Evolutionary conservation across 2,113 vertebrate species (phyloP), one percentile per base, ranked within the genome.

Genomic region (Hemiprocne comata): DNA sequence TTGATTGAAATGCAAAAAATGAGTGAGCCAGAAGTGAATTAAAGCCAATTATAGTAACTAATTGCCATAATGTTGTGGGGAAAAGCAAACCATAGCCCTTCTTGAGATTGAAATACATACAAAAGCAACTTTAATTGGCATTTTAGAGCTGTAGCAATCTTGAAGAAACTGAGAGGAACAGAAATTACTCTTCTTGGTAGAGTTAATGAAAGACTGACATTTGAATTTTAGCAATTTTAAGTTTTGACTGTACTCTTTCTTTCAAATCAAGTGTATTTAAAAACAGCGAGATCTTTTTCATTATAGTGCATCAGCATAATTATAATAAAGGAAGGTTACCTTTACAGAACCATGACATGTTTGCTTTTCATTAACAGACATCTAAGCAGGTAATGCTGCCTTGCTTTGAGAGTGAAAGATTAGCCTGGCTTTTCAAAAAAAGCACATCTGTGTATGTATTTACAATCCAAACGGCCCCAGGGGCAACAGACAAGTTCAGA

Each of bases 1-100:
- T 91, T 90, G 82, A 93, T 5, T 93, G 85, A 53, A 95, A 94
- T 74, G 54, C 31, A 74, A 89, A 44, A 26, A 94, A 92, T 62
- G n/a, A 80, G 69, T 29, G 73, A 93, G 44, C 58, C 87, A 90
- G 58, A 66, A 89, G 38, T 61, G 29, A 87, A 87, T 92, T 74
- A 79, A 87, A 66, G 62, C n/a, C 25, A 90, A 90, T 92, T 91
- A 95, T 3, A 75, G 38, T 58, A 93, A 82, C 48, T 90, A 90
- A 94, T 78, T 90, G 93, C 65, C 48, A 46, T 81, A 88, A 90
- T 54, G 69, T 67, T 80, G 79, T 67, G 85, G 60, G 79, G 74
- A 74, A 93, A 96, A 3, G 2, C 85, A 90, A 83, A 69, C 31
- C 48, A 28, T n/a, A 67, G 75, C 29, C 44, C 60, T 89, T 84